Evolutionary conservation across 2,113 vertebrate species (phyloP), one percentile per base, ranked within the genome.

Genomic region (Cervus canadensis): DNA sequence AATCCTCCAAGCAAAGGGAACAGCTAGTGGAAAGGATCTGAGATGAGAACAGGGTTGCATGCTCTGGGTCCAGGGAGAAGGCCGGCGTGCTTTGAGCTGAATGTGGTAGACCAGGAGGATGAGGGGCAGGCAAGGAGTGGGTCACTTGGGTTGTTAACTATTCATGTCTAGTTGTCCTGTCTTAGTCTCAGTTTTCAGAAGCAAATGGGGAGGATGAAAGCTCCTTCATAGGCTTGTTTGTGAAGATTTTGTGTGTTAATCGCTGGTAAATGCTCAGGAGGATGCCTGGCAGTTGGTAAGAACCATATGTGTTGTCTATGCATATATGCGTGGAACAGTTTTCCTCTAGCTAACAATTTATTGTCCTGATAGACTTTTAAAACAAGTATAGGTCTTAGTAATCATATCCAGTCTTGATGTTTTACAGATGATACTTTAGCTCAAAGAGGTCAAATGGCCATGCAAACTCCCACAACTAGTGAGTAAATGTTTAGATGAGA

Each of bases 401-500:
- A 86, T 88, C 36, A 50, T 54, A 59, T 71, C 17, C 56, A 52
- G 74, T 90, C 40, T 89, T 96, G 52, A 87, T 17, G 52, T 92
- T 84, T 91, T 60, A 76, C 25, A 91, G n/a, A 81, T 45, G n/a
- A 94, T 8, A 10, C 15, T 92, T 95, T 87, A 83, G 56, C 78
- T 97, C 33, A 93, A n/a, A 62, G 74, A 91, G 54, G 59, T 59
- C 95, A 87, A 71, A 74, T 79, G 67, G 28, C 43, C 33, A 82
- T 5, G 56, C 33, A 82, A 56, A 33, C 95, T 95, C 13, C 85
- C 67, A 59, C 92, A 96, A 90, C 50, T 88, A n/a, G 79, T 92
- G 30, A 84, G 67, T 88, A 91, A 97, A 90, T 94, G n/a, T 96
- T 94, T 94, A 84, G 71, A 87, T 25, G 89, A 87, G 33, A 97